Evolutionary conservation across 2,113 vertebrate genomes (phyloP).

Genomic region (Cottus gobio): DNA sequence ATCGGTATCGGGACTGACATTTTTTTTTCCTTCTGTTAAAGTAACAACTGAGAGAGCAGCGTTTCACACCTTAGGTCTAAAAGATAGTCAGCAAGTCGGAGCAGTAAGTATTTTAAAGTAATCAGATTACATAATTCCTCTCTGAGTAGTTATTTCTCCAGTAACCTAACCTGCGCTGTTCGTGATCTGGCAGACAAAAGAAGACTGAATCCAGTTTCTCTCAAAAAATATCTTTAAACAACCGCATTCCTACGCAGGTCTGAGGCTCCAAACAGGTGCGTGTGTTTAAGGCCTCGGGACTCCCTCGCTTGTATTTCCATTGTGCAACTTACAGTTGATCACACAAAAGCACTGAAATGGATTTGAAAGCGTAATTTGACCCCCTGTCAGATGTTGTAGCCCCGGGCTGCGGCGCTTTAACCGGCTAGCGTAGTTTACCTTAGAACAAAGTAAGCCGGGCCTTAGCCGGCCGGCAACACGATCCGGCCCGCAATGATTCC

Average conservation of each 20-base stretch:
- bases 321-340: conserved; percentile 56
- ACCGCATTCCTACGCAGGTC: conserved; percentile 25
- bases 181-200: conserved; percentile 22
- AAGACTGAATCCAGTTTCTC: conserved; percentile 30
- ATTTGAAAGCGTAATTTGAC: conserved; percentile 65
- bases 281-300: conserved; percentile 50
- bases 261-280: conserved; percentile 39
- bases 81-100: background rate
- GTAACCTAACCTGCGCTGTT: conserved; percentile 1
- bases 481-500: conserved; percentile 70
- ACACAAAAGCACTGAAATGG: conserved; percentile 60
- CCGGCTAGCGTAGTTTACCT: conserved; percentile 52
- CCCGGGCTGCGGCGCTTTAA: conserved; percentile 54
- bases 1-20: background rate
- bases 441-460: conserved; percentile 72
- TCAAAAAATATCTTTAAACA: conserved; percentile 32
- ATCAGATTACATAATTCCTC: background rate
- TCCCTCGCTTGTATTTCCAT: conserved; percentile 58
- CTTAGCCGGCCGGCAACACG: conserved; percentile 65
- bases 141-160: background rate
- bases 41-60: background rate
- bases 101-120: background rate
- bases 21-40: conserved; percentile 1
- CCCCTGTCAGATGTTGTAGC: conserved; percentile 57
- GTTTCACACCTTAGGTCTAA: background rate